Percentiles rank a stretch among this genome's conserved stretches.
Evolutionary conservation across 2,888 invertebrate genomes (phyloP).

Genomic region (Xylota sylvarum): DNA sequence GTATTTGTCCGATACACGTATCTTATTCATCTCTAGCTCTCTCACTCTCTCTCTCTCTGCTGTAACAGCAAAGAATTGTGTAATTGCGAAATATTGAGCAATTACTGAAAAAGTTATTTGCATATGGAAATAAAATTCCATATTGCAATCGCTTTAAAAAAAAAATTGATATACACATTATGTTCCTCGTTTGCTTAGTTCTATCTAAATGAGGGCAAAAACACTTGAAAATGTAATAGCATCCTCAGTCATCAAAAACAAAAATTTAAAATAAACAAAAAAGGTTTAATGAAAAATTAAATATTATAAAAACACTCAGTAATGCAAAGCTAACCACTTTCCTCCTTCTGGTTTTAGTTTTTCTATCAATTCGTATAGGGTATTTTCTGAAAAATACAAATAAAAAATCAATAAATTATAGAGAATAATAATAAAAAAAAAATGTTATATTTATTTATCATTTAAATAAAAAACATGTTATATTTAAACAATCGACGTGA

Average conservation of each 20-base stretch:
- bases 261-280: background rate
- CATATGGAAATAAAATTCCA: too few species aligned
- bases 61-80: too few species aligned
- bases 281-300: background rate
- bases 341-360: background rate
- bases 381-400: background rate
- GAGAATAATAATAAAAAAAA: conserved; percentile 20
- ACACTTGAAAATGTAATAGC: background rate
- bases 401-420: background rate
- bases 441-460: conserved; percentile 22
- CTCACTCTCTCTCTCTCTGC: too few species aligned
- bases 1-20: too few species aligned
- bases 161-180: background rate
- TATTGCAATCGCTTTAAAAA: too few species aligned
- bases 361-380: conserved; percentile 3
- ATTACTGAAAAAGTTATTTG: too few species aligned
- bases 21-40: too few species aligned
- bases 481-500: background rate
- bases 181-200: background rate
- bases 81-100: too few species aligned
- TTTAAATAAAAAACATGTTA: conserved; percentile 31
- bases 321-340: background rate
- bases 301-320: conserved; percentile 8
- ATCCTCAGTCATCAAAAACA: background rate
- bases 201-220: too few species aligned